Base-by-base conservation (phyloP, 2,797 vertebrate genomes). In the Eidolon dupreanum region DNA sequence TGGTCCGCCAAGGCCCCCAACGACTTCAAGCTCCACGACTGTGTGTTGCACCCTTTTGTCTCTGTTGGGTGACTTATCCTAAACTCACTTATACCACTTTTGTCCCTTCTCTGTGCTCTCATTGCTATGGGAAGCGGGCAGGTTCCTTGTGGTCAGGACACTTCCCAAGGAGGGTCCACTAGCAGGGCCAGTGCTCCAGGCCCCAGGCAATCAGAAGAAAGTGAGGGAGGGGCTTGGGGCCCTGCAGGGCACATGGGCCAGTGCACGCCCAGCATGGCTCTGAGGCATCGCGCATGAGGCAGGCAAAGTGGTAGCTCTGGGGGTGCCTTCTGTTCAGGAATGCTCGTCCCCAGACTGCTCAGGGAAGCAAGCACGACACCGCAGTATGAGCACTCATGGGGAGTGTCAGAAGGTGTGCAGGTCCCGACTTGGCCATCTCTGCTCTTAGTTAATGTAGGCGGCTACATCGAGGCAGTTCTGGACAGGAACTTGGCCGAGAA, bases 401-500 rank as follows among this genome's bases (percentile, higher is more conserved):
- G 43, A 38, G n/a, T 19, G 65, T 57, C 41, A 24, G 8, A 6
- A 26, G 73, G 49, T 26, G 6, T 2, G 4, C 0, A 0, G 51
- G 33, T 87, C 31, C 88, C 94, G 13, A 96, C 71, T 16, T 6
- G 0, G 0, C 16, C 1, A 0, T 0, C 86, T 79, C 82, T 97
- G 17, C 41, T 88, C 57, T 17, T 97, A 99, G 99, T 99, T 98
- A 99, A 99, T 0, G 98, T 99, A 71, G 99, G 99, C 1, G 99
- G 99, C 97, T 99, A 99, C 94, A 99, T 99, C 0, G 98, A 99
- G 96, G 99, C 99, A 0, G 99, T 99, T 79, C 92, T 99, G 98
- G 99, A 99, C 97, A 98, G 99, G 97, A 99, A 99, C 98, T 97
- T 99, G 97, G 99, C 99, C 7, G 99, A 99, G 98, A 99, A 99